Evolutionary conservation across 1,140 invertebrate species (phyloP).

Genomic region (Eufriesea mexicana): DNA sequence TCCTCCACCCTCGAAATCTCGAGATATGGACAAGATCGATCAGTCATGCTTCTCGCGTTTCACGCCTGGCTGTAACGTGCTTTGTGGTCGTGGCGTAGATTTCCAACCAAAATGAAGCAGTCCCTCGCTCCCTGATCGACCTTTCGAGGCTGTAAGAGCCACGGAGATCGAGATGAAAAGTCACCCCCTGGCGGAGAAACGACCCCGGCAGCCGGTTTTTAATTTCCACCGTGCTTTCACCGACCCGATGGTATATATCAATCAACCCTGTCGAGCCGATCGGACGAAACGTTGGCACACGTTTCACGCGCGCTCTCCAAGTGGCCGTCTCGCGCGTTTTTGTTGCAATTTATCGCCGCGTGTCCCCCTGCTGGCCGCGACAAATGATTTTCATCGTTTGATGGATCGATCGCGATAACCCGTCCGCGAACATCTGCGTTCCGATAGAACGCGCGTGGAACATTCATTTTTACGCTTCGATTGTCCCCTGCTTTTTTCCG

Average conservation of each 20-base stretch:
- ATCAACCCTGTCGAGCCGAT: constrained; percentile 46
- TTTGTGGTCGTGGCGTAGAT: constrained; percentile 51
- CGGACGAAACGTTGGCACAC: constrained; percentile 16
- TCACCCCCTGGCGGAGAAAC: background rate
- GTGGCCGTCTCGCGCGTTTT: constrained; percentile 33
- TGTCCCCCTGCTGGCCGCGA: background rate
- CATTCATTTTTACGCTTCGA: background rate
- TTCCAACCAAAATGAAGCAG: constrained; percentile 2
- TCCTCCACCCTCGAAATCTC: no score
- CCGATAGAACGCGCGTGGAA: background rate
- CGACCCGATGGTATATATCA: constrained; percentile 24
- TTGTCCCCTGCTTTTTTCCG: background rate
- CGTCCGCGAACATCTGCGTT: background rate
- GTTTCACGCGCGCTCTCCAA: constrained; percentile 3
- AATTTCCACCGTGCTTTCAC: constrained; percentile 30
- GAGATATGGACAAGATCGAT: no score
- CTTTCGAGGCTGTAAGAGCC: constrained; percentile 28
- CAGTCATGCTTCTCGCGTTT: no score
- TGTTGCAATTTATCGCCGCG: constrained; percentile 50
- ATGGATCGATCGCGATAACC: constrained; percentile 28
- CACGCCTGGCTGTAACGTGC: no score
- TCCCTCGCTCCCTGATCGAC: constrained; percentile 42
- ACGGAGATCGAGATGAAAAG: background rate
- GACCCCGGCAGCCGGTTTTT: constrained; percentile 21
- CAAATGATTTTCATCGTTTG: constrained; percentile 41